Evolutionary conservation across 2,888 invertebrate species (phyloP).

Genomic region (Nowickia ferox): DNA sequence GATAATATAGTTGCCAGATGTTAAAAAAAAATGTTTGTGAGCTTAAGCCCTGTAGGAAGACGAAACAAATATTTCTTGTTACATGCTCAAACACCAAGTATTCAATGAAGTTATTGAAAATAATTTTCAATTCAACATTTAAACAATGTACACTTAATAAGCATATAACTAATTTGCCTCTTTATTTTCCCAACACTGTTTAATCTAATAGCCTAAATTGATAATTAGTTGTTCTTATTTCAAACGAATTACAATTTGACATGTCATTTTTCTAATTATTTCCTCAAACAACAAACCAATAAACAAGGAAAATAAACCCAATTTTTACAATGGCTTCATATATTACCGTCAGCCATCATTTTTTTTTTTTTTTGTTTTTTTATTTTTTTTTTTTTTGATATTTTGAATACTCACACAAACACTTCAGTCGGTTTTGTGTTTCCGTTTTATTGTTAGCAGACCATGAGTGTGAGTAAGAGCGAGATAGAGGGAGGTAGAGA

Average conservation of each 20-base stretch:
- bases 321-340: conserved; percentile 46
- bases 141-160: too few species aligned
- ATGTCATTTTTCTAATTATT: conserved; percentile 55
- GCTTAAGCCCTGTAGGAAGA: too few species aligned
- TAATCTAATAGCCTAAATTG: neutral
- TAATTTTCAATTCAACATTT: too few species aligned
- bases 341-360: conserved; percentile 54
- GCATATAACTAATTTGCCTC: too few species aligned
- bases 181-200: too few species aligned
- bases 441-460: conserved; percentile 27
- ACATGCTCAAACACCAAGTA: too few species aligned
- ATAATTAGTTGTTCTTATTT: conserved; percentile 33
- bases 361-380: conserved; percentile 15
- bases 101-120: too few species aligned
- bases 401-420: conserved; percentile 12
- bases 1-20: too few species aligned
- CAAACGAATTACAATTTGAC: conserved; percentile 56
- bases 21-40: too few species aligned
- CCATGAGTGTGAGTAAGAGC: neutral
- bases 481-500: neutral
- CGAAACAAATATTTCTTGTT: too few species aligned
- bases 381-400: neutral
- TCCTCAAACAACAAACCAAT: conserved; percentile 50
- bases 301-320: neutral
- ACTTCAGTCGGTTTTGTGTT: conserved; percentile 8